A percentile compares a stretch with the other conserved stretches of the same genome.
Conservation (phyloP, 1,140 invertebrate species). For the Helicorthomorpha holstii region DNA sequence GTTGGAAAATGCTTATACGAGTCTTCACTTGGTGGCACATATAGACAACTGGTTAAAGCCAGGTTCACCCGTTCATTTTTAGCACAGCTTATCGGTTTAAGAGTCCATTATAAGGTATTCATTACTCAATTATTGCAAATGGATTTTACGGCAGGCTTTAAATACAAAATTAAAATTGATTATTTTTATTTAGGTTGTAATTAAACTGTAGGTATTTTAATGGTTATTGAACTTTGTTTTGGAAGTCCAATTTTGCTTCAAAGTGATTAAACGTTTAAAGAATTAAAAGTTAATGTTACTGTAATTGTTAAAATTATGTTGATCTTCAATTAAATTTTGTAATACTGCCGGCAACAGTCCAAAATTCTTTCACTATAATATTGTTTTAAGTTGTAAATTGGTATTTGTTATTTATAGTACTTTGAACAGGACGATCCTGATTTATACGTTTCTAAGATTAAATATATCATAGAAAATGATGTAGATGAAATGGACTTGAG, state of each 20-base stretch:
- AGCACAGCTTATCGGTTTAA: constrained; percentile 78
- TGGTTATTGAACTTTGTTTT: too few species aligned
- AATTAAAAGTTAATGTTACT: not conserved
- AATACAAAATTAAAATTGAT: too few species aligned
- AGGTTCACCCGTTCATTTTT: constrained; percentile 82
- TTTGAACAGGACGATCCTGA: constrained; percentile 93
- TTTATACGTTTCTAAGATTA: constrained; percentile 75
- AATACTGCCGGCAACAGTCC: too few species aligned
- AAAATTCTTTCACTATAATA: too few species aligned
- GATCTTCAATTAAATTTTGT: too few species aligned
- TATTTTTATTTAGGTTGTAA: too few species aligned
- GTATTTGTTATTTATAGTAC: constrained; percentile 41
- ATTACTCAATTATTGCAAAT: not conserved
- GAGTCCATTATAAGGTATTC: constrained; percentile 71
- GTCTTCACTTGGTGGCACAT: constrained; percentile 68
- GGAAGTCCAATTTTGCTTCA: too few species aligned
- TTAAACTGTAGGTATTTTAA: too few species aligned
- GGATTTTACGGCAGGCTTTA: too few species aligned
- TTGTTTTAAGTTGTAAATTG: constrained; percentile 4
- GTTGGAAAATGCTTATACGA: constrained; percentile 90
- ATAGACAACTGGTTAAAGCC: constrained; percentile 72
- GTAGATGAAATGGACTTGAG: constrained; percentile 67
- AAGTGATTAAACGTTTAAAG: too few species aligned
- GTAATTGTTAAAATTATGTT: constrained; percentile 2
- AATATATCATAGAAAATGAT: constrained; percentile 79